Evolutionary conservation across 2,113 vertebrate species (phyloP).

Genomic region (Thamnaconus septentrionalis): DNA sequence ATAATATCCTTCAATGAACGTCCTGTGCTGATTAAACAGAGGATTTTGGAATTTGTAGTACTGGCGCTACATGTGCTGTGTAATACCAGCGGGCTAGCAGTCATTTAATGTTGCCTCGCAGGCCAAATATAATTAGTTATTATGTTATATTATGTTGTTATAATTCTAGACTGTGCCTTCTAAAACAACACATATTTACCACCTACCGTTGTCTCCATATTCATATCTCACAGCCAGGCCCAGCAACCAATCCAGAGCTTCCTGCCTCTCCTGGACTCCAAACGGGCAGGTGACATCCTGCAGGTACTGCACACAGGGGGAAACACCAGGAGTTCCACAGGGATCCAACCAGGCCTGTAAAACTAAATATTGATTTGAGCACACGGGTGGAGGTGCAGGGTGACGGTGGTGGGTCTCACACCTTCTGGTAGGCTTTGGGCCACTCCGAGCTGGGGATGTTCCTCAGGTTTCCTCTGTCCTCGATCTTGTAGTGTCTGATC

Average conservation of each 20-base stretch:
- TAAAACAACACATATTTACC: not conserved
- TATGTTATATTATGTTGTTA: too few species aligned
- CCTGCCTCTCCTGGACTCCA: conserved; percentile 82
- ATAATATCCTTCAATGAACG: too few species aligned
- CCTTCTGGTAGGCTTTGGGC: conserved; percentile 90
- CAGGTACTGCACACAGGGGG: conserved; percentile 81
- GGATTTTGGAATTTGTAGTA: too few species aligned
- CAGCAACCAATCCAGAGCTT: conserved; percentile 93
- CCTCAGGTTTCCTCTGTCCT: conserved; percentile 92
- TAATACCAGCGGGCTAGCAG: too few species aligned
- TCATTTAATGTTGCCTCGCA: too few species aligned
- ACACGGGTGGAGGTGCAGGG: too few species aligned
- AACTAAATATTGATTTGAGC: too few species aligned
- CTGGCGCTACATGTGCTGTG: too few species aligned
- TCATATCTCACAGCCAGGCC: conserved; percentile 95
- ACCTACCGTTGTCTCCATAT: conserved; percentile 94
- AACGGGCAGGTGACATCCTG: conserved; percentile 93
- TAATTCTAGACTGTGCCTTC: not conserved
- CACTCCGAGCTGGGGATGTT: conserved; percentile 94
- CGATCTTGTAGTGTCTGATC: conserved; percentile 96
- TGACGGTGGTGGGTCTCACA: conserved; percentile 45
- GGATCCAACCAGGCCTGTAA: not conserved
- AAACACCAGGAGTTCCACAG: too few species aligned
- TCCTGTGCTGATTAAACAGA: not conserved
- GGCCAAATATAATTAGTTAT: too few species aligned